Evolutionary conservation across 64 coral and sea anemone species (phyloP).

Genomic region (Montipora capricornis): DNA sequence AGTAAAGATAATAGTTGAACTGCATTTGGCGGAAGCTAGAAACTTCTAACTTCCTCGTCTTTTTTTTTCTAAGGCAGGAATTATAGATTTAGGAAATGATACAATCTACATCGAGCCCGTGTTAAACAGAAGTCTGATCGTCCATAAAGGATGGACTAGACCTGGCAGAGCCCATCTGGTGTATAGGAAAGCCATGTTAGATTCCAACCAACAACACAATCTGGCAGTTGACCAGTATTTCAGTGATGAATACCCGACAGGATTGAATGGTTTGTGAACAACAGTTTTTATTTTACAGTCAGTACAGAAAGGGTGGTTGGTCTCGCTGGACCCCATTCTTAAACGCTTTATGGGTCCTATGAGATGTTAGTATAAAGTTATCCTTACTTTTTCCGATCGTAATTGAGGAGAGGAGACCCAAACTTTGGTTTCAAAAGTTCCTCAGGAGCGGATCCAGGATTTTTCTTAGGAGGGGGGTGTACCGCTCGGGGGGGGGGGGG

Average conservation of each 20-base stretch:
- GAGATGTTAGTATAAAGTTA: too few relatives aligned
- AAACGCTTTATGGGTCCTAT: neutral
- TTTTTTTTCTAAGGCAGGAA: conserved; percentile 65
- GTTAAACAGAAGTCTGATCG: conserved; percentile 47
- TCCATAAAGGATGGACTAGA: neutral
- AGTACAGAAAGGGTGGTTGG: too few relatives aligned
- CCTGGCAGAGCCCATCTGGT: conserved; percentile 78
- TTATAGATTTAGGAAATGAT: conserved; percentile 74
- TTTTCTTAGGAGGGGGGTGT: too few relatives aligned
- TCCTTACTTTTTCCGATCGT: too few relatives aligned
- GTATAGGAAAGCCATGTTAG: conserved; percentile 56
- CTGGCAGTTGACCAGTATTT: neutral
- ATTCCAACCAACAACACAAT: neutral
- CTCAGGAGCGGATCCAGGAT: too few relatives aligned
- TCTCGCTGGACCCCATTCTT: too few relatives aligned
- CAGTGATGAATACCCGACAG: neutral
- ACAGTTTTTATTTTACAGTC: too few relatives aligned
- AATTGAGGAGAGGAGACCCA: too few relatives aligned
- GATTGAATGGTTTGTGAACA: conserved; percentile 24
- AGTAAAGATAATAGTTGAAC: too few relatives aligned
- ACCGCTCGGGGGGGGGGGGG: too few relatives aligned
- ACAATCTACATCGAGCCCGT: conserved; percentile 82
- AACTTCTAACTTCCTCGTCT: neutral
- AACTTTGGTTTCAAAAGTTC: too few relatives aligned
- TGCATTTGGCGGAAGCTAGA: neutral